Conservation (phyloP, 1,140 invertebrate species). For the Plodia interpunctella region DNA sequence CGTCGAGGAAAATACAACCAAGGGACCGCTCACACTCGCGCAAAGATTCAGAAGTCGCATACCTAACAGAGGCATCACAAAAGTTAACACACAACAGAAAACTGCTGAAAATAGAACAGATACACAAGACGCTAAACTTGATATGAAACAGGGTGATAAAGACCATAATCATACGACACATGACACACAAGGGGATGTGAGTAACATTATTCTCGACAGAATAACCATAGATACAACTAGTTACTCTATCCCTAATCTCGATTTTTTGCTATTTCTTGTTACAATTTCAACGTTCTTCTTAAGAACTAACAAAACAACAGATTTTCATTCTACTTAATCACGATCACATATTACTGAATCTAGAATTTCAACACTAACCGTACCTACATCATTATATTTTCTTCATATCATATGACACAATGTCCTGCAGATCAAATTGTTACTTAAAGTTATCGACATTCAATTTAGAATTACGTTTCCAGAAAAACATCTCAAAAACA, state of each 20-base stretch:
- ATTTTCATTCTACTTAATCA: no score
- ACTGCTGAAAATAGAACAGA: constrained; percentile 24
- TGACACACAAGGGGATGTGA: constrained; percentile 32
- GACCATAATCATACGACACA: not conserved
- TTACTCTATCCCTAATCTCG: no score
- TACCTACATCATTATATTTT: no score
- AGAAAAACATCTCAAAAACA: constrained; percentile 26
- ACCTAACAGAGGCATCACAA: constrained; percentile 29
- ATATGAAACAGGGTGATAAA: not conserved
- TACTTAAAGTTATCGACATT: not conserved
- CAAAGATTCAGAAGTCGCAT: constrained; percentile 34
- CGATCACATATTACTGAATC: no score
- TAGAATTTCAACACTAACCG: no score
- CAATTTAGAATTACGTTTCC: constrained; percentile 23
- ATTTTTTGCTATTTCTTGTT: no score
- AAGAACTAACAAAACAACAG: no score
- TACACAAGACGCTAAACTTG: constrained; percentile 28
- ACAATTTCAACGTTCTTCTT: no score
- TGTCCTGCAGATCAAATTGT: no score
- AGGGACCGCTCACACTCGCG: constrained; percentile 24
- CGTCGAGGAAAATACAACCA: constrained; percentile 29
- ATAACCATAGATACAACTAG: no score
- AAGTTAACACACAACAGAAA: constrained; percentile 32
- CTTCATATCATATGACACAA: no score
- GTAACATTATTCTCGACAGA: constrained; percentile 19